phyloP scores from a whole-genome alignment of 1,140 invertebrate species.

The Arion vulgaris region DNA sequence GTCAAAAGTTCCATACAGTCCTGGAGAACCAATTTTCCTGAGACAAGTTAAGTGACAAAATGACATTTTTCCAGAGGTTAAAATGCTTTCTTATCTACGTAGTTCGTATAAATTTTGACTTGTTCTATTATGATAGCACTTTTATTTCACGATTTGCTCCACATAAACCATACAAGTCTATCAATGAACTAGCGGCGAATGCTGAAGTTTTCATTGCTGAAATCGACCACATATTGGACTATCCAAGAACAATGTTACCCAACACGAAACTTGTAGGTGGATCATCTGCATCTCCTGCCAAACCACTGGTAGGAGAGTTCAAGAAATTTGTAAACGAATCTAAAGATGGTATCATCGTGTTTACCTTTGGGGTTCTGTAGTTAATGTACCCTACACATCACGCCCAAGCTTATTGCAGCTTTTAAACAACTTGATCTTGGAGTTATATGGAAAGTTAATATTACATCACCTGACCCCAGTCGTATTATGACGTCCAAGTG shows the following conservation, averaged over 20 bases:
- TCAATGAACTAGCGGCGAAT: not conserved
- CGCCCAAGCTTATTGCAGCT: slow-evolving; percentile 38
- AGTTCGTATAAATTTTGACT: not conserved
- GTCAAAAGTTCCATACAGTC: too few relatives aligned
- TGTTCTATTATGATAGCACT: not conserved
- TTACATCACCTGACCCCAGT: slow-evolving; percentile 18
- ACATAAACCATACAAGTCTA: slow-evolving; percentile 19
- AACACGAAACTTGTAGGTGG: slow-evolving; percentile 53
- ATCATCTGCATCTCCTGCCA: slow-evolving; percentile 36
- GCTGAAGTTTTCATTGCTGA: slow-evolving; percentile 21
- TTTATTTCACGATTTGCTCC: slow-evolving; percentile 12
- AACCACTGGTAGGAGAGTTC: slow-evolving; percentile 28
- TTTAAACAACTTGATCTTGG: slow-evolving; percentile 18
- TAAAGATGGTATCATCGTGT: slow-evolving; percentile 43
- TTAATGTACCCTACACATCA: slow-evolving; percentile 29
- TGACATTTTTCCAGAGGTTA: slow-evolving; percentile 32
- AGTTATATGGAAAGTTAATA: slow-evolving; percentile 31
- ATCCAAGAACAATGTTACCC: slow-evolving; percentile 44
- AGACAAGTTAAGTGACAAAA: too few relatives aligned
- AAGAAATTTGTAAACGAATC: slow-evolving; percentile 34
- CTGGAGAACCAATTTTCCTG: too few relatives aligned
- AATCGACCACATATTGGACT: slow-evolving; percentile 50
- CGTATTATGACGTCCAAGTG: slow-evolving; percentile 33
- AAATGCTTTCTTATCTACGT: not conserved
- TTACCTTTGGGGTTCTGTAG: slow-evolving; percentile 45